Base-by-base conservation (phyloP, 2,888 invertebrate species). In the Cenopis cana region DNA sequence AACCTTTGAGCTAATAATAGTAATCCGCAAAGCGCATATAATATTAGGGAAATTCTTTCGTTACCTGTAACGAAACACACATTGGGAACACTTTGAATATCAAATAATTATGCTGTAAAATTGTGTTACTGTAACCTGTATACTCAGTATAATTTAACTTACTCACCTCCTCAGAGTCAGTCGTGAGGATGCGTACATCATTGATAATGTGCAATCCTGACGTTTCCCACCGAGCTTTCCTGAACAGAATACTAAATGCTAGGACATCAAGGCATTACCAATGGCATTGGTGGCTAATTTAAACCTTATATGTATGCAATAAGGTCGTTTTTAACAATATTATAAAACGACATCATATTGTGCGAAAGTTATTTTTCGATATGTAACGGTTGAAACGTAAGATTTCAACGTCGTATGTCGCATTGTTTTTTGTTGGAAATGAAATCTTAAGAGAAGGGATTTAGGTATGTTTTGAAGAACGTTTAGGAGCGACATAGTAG, bases 171-270 rank as follows among this genome's bases (percentile, higher is more conserved):
- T 56, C 64, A 59, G 73, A 74, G 75, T 73, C 69, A 68, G 55
- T 62, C 65, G 54, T 33, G 52, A 75, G 75, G 75, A 76, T 75
- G 68, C 74, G 74, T 74, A 76, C 73, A 76, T 74, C 74, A 74
- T 70, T 61, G 55, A 62, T 46, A 55, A 68, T 46, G 55, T 55
- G 64, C 56, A 41, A 41, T 17, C 36, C 29, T 62, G 65, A 70
- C 56, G 49, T 74, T 76, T 76, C 76, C 75, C 76, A 76, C 74
- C 70, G 69, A 55, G n/a, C 50, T 68, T 68, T 72, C 72, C 73
- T 74, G 76, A 60, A 60, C 60, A 29, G 73, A 76, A 76, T 75
- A 76, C 69, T 62, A 74, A 74, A 67, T 67, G 66, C 50, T 56
- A 64, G 64, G 52, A 64, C 52, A 54, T 52, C 52, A 20, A 20